These are phyloP conservation scores for Sinocyclocheilus anshuiensis DNA, from an alignment of 2,113 vertebrate species.

Conservation along the genomic window DNA sequence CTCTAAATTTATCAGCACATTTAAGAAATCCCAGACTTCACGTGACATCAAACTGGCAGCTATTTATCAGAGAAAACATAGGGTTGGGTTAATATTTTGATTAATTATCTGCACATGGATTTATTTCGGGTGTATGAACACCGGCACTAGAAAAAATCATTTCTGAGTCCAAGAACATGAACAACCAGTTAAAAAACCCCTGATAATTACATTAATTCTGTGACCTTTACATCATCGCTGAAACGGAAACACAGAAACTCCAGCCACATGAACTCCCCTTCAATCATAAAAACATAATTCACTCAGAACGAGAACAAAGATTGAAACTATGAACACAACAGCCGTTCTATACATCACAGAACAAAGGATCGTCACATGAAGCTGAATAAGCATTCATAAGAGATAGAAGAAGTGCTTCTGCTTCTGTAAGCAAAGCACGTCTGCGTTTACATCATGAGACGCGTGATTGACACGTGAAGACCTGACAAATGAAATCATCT, in stretches of 20 bases:
- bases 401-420: not conserved
- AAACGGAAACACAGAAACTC: not conserved
- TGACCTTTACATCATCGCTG: not conserved
- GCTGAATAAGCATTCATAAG: not conserved
- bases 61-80: not conserved
- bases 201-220: not conserved
- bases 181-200: no score
- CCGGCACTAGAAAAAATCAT: no score
- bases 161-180: no score
- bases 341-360: not conserved
- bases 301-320: not conserved
- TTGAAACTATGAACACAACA: not conserved
- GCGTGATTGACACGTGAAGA: not conserved
- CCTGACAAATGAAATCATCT: not conserved
- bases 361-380: not conserved
- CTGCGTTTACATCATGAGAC: not conserved
- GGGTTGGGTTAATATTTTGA: not conserved
- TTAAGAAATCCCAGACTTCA: not conserved
- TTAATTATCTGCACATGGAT: no score
- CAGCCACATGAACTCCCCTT: not conserved
- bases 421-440: not conserved
- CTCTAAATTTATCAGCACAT: no score
- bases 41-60: not conserved
- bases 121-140: no score
- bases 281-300: not conserved